Conservation (phyloP, 2,797 vertebrate genomes). For the Anguilla pacifica region DNA sequence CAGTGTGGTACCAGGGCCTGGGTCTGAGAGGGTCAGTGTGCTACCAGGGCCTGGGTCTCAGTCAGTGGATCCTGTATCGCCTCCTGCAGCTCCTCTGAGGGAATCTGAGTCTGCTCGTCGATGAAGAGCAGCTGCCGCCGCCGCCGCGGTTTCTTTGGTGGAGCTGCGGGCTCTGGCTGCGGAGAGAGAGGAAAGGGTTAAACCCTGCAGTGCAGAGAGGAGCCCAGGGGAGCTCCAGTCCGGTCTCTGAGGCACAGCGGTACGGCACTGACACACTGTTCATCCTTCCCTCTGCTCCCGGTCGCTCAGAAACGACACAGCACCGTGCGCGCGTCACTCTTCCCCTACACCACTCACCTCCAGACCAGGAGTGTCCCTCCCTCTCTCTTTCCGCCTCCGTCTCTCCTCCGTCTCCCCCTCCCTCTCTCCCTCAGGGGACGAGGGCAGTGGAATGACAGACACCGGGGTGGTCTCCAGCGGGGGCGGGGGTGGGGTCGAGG, state of each 20-base stretch:
- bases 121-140: slow-evolving; percentile 71
- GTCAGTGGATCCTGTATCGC: slow-evolving; percentile 49
- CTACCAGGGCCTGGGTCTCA: slow-evolving; percentile 53
- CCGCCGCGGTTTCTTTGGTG: slow-evolving; percentile 42
- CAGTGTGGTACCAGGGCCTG: no score
- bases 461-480: slow-evolving; percentile 54
- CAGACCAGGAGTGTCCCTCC: not conserved
- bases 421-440: slow-evolving; percentile 29
- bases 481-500: not conserved
- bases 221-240: not conserved
- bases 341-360: not conserved
- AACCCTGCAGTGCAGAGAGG: not conserved
- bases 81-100: slow-evolving; percentile 52
- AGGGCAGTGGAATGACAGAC: slow-evolving; percentile 27
- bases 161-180: no score
- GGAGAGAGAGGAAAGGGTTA: not conserved
- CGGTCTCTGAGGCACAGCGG: not conserved
- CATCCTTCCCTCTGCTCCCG: not conserved
- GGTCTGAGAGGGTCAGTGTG: no score
- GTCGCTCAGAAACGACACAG: not conserved
- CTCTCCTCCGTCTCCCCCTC: slow-evolving; percentile 23
- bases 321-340: not conserved
- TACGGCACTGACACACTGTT: no score
- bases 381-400: not conserved
- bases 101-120: slow-evolving; percentile 66